Conservation (phyloP, 2,888 invertebrate genomes). For the Catocala sponsa region DNA sequence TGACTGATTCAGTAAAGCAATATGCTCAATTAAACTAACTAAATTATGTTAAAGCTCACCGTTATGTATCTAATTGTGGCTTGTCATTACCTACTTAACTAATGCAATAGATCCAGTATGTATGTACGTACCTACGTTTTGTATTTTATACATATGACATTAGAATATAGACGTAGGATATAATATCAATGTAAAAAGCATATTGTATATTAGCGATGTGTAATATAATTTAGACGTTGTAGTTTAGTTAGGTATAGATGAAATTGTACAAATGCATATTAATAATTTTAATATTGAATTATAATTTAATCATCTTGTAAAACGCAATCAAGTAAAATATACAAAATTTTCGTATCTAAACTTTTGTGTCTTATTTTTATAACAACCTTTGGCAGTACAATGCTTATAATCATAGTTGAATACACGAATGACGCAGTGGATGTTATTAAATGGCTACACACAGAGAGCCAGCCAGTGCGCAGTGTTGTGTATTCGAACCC, state of each 20-base stretch:
- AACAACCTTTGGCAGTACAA: too few relatives aligned
- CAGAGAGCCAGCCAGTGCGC: too few relatives aligned
- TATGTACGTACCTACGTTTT: constrained; percentile 62
- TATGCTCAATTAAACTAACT: constrained; percentile 69
- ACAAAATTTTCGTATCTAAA: constrained; percentile 83
- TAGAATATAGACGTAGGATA: constrained; percentile 71
- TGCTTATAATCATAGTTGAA: too few relatives aligned
- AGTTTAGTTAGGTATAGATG: constrained; percentile 85
- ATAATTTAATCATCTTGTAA: constrained; percentile 87
- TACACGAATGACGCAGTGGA: too few relatives aligned
- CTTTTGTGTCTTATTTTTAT: constrained; percentile 52
- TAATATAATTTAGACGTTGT: constrained; percentile 84
- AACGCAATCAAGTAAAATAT: constrained; percentile 87
- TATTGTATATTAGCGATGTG: constrained; percentile 84
- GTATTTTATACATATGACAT: constrained; percentile 71
- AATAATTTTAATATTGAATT: constrained; percentile 83
- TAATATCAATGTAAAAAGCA: constrained; percentile 83
- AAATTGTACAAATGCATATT: constrained; percentile 87
- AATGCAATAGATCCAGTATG: constrained; percentile 57
- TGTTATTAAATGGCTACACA: too few relatives aligned
- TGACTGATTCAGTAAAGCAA: constrained; percentile 34
- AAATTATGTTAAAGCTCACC: constrained; percentile 61
- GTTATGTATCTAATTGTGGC: constrained; percentile 53
- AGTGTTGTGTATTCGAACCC: too few relatives aligned
- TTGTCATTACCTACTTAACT: constrained; percentile 58